Conservation (phyloP, 2,888 invertebrate species). For the Rhimphoctona megacephalus region DNA sequence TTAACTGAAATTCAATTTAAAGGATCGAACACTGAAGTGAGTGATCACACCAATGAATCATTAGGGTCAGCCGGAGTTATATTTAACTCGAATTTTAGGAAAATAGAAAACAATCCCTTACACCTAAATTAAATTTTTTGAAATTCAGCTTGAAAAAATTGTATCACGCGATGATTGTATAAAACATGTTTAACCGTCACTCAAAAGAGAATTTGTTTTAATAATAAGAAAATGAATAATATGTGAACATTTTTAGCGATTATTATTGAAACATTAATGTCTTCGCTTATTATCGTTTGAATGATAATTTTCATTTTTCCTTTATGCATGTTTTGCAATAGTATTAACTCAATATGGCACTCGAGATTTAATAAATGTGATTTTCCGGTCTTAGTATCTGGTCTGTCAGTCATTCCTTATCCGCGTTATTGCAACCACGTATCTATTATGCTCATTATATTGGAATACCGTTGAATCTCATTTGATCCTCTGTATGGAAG, state of each 20-base stretch:
- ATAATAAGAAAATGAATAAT: too few relatives aligned
- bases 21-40: too few relatives aligned
- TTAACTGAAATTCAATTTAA: too few relatives aligned
- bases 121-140: too few relatives aligned
- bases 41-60: too few relatives aligned
- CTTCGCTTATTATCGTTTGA: background rate
- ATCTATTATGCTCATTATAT: conserved; percentile 3
- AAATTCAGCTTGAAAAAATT: too few relatives aligned
- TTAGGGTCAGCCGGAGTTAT: too few relatives aligned
- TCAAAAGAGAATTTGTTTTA: too few relatives aligned
- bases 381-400: background rate
- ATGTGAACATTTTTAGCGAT: background rate
- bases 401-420: conserved; percentile 2
- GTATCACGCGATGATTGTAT: too few relatives aligned
- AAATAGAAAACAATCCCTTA: too few relatives aligned
- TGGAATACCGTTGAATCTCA: background rate
- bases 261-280: background rate
- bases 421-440: background rate
- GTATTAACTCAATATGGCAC: background rate
- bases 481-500: background rate
- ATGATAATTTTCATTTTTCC: background rate
- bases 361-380: background rate
- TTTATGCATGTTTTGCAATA: background rate
- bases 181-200: too few relatives aligned
- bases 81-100: too few relatives aligned